Evolutionary conservation across 2,113 vertebrate species (phyloP).

Genomic region (Cyanistes caeruleus): DNA sequence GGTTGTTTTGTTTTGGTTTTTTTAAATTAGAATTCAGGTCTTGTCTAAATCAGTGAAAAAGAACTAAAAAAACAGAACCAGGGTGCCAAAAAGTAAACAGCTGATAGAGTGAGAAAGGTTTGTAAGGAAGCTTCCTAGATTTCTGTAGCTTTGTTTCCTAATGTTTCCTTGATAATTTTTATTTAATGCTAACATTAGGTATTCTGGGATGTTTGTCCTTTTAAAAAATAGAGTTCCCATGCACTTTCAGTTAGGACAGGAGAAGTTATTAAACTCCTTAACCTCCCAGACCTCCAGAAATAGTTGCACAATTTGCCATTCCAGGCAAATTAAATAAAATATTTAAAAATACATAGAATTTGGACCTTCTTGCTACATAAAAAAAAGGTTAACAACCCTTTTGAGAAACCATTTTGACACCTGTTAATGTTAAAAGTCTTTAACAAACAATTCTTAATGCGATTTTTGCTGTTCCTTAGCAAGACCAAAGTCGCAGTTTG

Average conservation of each 20-base stretch:
- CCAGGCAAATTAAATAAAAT: background rate
- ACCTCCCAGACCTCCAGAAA: background rate
- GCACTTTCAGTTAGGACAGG: background rate
- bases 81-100: background rate
- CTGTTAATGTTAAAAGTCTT: background rate
- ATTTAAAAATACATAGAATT: background rate
- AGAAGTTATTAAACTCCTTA: background rate
- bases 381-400: background rate
- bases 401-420: background rate
- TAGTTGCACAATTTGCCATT: background rate
- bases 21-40: background rate
- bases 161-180: background rate
- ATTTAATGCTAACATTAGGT: background rate
- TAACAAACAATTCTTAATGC: background rate
- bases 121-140: background rate
- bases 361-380: background rate
- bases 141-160: background rate
- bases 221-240: background rate
- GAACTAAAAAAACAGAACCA: background rate
- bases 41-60: background rate
- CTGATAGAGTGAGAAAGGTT: background rate
- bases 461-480: background rate
- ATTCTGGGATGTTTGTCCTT: background rate
- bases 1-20: background rate
- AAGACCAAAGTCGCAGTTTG: background rate